Percentiles rank a stretch among this genome's conserved stretches.
Evolutionary conservation across 2,888 invertebrate genomes (phyloP).

Genomic region (Lutraria lutraria): DNA sequence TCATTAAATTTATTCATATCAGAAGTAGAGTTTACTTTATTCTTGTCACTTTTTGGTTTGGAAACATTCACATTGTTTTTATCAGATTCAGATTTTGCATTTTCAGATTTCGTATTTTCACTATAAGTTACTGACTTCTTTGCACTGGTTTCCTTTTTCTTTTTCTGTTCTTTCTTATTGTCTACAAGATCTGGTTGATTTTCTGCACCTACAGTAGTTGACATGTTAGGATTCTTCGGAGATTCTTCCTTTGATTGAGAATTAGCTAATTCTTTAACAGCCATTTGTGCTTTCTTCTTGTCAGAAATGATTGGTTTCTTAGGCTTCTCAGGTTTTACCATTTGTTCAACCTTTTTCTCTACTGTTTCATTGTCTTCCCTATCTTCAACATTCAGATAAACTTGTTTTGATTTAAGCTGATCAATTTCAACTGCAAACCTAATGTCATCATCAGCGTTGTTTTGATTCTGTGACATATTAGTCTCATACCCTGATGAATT

Average conservation of each 20-base stretch:
- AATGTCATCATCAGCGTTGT: constrained; percentile 49
- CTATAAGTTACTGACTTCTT: background rate
- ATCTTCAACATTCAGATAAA: constrained; percentile 32
- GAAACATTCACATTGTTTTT: background rate
- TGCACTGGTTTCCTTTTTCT: background rate
- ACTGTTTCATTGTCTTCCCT: background rate
- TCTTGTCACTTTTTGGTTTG: background rate
- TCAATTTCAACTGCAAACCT: constrained; percentile 58
- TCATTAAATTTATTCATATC: background rate
- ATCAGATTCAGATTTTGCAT: background rate
- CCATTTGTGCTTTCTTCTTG: background rate
- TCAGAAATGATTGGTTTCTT: background rate
- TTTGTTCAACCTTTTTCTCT: background rate
- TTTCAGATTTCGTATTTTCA: background rate
- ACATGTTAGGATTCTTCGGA: too few relatives aligned
- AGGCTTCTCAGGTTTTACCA: background rate
- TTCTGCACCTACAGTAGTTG: too few relatives aligned
- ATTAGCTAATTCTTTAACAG: background rate
- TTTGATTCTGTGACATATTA: constrained; percentile 58
- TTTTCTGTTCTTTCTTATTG: background rate
- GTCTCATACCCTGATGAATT: constrained; percentile 72
- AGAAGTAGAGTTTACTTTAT: background rate
- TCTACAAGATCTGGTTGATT: background rate
- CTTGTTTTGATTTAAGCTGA: constrained; percentile 50
- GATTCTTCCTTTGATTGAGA: background rate